phyloP scores from a whole-genome alignment of 2,113 vertebrate species.

The Agapornis roseicollis region DNA sequence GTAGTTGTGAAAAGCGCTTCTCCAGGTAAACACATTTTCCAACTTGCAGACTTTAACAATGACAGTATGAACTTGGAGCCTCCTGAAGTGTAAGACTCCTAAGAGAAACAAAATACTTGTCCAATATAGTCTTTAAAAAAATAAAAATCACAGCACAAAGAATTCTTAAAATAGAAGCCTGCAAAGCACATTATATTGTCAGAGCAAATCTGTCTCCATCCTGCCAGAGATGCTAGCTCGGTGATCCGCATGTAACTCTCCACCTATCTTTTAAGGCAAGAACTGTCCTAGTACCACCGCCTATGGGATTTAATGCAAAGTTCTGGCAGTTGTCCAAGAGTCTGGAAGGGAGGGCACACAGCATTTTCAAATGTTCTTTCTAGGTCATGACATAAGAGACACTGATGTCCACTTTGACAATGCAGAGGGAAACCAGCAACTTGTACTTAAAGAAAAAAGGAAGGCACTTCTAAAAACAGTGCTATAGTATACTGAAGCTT shows the following conservation, averaged over 20 bases:
- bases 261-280: conserved; percentile 32
- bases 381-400: conserved; percentile 29
- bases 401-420: background rate
- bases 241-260: conserved; percentile 17
- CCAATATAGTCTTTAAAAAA: background rate
- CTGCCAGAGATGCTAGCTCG: background rate
- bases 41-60: background rate
- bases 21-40: rapidly evolving
- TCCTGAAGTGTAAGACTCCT: background rate
- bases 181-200: conserved; percentile 50
- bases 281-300: background rate
- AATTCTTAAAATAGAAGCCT: conserved; percentile 58
- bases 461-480: background rate
- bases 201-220: conserved; percentile 44
- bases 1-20: background rate
- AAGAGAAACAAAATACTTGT: conserved; percentile 23
- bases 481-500: background rate
- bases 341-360: background rate
- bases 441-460: background rate
- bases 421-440: background rate
- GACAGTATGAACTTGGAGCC: background rate
- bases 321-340: background rate
- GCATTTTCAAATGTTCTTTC: conserved; percentile 3
- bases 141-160: background rate
- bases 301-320: conserved; percentile 8